Percentiles rank a stretch among this genome's conserved stretches.
Conservation (phyloP, 2,888 invertebrate species). For the Cyrtodaria siliqua region DNA sequence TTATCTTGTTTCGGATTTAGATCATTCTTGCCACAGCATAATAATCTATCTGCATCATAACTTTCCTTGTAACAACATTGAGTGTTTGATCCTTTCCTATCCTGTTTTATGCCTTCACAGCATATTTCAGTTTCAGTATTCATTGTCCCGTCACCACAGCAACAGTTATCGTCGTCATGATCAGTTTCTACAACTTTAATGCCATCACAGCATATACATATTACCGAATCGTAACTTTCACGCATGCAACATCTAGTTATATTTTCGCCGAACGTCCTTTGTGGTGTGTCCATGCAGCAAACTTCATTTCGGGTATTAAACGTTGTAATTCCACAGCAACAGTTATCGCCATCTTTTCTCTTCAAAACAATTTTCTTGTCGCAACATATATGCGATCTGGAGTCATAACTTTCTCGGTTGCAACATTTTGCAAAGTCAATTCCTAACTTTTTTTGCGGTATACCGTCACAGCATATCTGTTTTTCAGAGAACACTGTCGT, state of each 20-base stretch:
- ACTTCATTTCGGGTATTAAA: constrained; percentile 46
- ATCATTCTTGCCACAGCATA: constrained; percentile 20
- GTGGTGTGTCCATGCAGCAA: constrained; percentile 46
- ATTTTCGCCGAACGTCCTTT: constrained; percentile 32
- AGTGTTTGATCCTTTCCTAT: constrained; percentile 8
- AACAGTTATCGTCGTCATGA: constrained; percentile 23
- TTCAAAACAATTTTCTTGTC: constrained; percentile 32
- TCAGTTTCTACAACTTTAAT: constrained; percentile 8
- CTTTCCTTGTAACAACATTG: constrained; percentile 15
- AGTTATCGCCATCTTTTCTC: constrained; percentile 25
- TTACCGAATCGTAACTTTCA: constrained; percentile 26
- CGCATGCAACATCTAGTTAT: constrained; percentile 50
- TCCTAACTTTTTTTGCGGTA: constrained; percentile 22
- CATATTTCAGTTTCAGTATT: constrained; percentile 24
- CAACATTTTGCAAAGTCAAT: constrained; percentile 39
- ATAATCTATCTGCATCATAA: constrained; percentile 15
- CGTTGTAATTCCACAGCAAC: constrained; percentile 47
- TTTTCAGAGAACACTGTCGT: constrained; percentile 41
- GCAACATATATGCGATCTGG: constrained; percentile 35
- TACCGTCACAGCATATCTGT: constrained; percentile 50
- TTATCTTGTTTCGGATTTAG: constrained; percentile 7
- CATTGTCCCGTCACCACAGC: constrained; percentile 28
- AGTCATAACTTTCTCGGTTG: constrained; percentile 36
- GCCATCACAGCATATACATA: constrained; percentile 21
- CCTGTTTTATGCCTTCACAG: constrained; percentile 19